Evolutionary conservation across 2,113 vertebrate species (phyloP), one percentile per base, ranked within the genome.

Genomic region (Sitta europaea): DNA sequence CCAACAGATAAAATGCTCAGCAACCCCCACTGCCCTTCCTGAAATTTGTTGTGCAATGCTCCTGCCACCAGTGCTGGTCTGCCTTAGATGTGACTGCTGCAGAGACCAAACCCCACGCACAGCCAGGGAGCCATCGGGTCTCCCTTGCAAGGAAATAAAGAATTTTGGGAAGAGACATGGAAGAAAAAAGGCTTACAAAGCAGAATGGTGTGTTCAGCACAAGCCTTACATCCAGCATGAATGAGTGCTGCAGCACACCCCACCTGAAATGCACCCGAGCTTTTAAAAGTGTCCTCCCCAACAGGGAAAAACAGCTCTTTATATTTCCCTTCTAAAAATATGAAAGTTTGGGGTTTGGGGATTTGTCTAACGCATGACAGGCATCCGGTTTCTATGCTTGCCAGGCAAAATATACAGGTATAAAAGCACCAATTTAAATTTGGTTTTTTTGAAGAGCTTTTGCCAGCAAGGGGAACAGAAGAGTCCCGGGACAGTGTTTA

Each of bases 41-140:
- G 81, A 95, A 90, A 91, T 35, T 20, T 31, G 28, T 90, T 95
- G 87, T 90, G 85, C 78, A 97, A 94, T 66, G 62, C 31, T 94
- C 63, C 63, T 88, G 71, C 40, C 85, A 43, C 63, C 59, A 88
- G 35, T 3, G 70, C 57, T 50, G 73, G 3, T 66, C 61, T 84
- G 88, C 27, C 70, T 93, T 47, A 73, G 54, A 50, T 29, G 38
- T 29, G 70, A 50, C 23, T 70, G 1, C 8, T 82, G 36, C 36
- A 68, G 40, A 68, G 38, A 50, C 42, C 23, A 66, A 92, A 74
- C 89, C 74, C 40, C 62, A 74, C 25, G 66, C 18, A 21, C 6
- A 76, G 50, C 27, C 61, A 85, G 62, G 31, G 66, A 75, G 47
- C 10, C 12, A 5, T 48, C 11, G 14, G 2, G 29, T 28, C 31